These are phyloP conservation scores for Zaprionus bogoriensis DNA, from an alignment of 2,888 invertebrate genomes.

Conservation along the genomic window DNA sequence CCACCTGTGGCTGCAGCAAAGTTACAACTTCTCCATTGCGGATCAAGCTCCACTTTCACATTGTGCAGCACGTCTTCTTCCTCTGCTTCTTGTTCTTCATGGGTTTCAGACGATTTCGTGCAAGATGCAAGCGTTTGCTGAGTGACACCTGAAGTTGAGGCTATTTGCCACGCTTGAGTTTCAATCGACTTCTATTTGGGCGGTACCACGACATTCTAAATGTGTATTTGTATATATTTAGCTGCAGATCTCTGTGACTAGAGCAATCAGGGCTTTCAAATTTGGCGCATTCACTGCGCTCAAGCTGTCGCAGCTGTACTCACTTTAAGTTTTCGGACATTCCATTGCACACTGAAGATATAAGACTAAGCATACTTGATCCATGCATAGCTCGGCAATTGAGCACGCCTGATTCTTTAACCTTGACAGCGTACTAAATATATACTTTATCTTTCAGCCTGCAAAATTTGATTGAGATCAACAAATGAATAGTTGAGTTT, in stretches of 20 bases:
- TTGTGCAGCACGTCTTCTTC: not conserved
- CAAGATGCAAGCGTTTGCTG: no score
- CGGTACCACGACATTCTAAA: no score
- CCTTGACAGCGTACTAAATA: not conserved
- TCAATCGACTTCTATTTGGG: no score
- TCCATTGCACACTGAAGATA: accelerated
- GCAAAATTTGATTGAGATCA: not conserved
- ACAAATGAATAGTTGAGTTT: not conserved
- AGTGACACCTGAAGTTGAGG: no score
- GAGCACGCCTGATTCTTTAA: not conserved
- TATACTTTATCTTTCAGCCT: not conserved
- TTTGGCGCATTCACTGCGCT: not conserved
- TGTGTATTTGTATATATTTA: no score
- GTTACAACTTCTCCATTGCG: slow-evolving; percentile 30
- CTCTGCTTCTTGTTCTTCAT: not conserved
- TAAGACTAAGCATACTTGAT: not conserved
- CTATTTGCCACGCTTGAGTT: no score
- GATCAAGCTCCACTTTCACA: slow-evolving; percentile 48
- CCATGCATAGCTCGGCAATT: not conserved
- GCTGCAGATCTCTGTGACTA: not conserved
- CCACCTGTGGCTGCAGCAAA: not conserved
- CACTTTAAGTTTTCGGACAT: not conserved
- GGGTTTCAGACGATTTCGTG: no score
- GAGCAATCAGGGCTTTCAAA: not conserved
- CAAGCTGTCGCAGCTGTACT: not conserved